Base-by-base conservation (phyloP, 2,888 invertebrate genomes). In the Hemicrepidius hirtus region DNA sequence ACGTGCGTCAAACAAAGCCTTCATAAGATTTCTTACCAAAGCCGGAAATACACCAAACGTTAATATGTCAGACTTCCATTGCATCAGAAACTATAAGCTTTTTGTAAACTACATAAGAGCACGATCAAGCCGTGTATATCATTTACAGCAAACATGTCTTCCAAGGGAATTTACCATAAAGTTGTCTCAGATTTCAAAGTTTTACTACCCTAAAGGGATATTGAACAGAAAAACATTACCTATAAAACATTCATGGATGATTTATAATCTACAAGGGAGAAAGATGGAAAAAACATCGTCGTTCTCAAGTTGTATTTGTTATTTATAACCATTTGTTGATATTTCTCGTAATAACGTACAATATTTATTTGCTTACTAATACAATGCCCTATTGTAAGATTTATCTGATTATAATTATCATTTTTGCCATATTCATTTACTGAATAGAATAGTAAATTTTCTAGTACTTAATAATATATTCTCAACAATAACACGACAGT, bases 181-280 rank as follows among this genome's bases (percentile, higher is more conserved):
- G 57, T 55, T 55, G 32, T 57, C 57, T 35, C 57, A n/a, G 57
- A 57, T 37, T 44, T 18, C 57, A 32, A 63, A 63, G 28, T 46
- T 63, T 63, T 63, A 63, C 46, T 46, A 16, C 63, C 63, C 63
- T 46, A 46, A 32, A 41, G 63, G 63, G 63, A 46, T 40, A 63
- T 18, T 21, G 12, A 63, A 63, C 28, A 63, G 24, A 63, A 46
- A 18, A 60, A 28, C 63, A 63, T 28, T 46, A 63, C 63, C 35
- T 59, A 57, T 57, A 57, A 57, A 57, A 57, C 57, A 41, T 20
- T 62, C 44, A 44, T 12, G 44, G 21, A 16, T 46, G 63, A 63
- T 63, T 63, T 63, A 63, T 32, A 46, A 18, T 63, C 53, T 53
- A 28, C 24, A 5, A 28, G 13, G 53, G 21, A 53, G 21, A 28